These are phyloP conservation scores for Leucoraja erinaceus DNA, from an alignment of 2,113 vertebrate genomes.

Conservation along the genomic window DNA sequence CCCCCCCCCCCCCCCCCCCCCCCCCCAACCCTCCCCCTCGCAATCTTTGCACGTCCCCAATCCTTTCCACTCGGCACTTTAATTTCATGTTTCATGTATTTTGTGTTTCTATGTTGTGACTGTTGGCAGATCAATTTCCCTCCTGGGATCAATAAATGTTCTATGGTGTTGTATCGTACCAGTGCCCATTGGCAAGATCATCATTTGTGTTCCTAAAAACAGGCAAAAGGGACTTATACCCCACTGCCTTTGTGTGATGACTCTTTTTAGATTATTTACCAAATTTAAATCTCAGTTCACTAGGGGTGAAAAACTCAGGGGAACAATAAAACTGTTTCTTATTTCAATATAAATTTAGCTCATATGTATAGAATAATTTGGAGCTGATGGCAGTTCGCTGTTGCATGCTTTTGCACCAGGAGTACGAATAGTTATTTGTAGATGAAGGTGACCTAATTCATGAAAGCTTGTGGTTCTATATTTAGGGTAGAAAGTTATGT, in stretches of 20 bases:
- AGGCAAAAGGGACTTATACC: background rate
- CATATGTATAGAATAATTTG: background rate
- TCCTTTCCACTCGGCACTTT: no score
- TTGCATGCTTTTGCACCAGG: background rate
- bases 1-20: no score
- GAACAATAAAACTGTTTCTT: background rate
- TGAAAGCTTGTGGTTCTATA: conserved; percentile 7
- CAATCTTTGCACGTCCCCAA: no score
- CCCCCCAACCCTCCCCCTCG: no score
- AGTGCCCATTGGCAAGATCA: background rate
- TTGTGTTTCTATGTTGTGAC: no score
- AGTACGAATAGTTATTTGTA: background rate
- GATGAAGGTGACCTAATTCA: background rate
- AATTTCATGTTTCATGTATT: no score
- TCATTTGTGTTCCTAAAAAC: background rate
- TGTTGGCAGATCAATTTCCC: no score
- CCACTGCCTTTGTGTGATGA: background rate
- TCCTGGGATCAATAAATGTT: no score
- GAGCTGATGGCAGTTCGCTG: conserved; percentile 2
- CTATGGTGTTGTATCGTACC: no score
- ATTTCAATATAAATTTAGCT: background rate
- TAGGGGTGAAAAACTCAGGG: background rate
- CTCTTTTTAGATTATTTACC: background rate
- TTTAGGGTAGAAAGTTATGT: conserved; percentile 5
- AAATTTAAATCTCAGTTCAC: conserved; percentile 31